A percentile compares a stretch with the other conserved stretches of the same genome.
phyloP scores from a whole-genome alignment of 1,140 invertebrate species.

The Caenorhabditis inopinata region DNA sequence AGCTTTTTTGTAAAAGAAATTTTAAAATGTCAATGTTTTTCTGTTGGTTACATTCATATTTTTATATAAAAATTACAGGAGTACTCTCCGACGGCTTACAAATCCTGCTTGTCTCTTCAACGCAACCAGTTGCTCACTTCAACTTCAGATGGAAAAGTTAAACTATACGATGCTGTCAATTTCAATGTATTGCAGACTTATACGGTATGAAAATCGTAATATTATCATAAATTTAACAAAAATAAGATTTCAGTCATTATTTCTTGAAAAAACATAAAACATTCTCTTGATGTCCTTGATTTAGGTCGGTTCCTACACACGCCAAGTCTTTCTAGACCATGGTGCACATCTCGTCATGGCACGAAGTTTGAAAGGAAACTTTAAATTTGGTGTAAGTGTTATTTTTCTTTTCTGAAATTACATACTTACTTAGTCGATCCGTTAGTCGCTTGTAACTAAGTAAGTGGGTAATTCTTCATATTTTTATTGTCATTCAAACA shows the following conservation, averaged over 20 bases:
- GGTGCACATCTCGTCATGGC: not conserved
- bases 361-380: not conserved
- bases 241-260: no score
- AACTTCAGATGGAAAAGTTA: slow-evolving; percentile 11
- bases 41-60: no score
- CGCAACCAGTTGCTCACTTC: not conserved
- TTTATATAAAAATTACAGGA: not conserved
- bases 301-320: not conserved
- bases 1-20: no score
- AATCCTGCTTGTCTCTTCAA: not conserved
- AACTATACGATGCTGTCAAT: not conserved
- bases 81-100: not conserved
- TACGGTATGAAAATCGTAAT: not conserved
- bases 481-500: not conserved
- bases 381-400: not conserved
- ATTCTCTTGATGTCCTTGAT: no score
- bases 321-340: not conserved
- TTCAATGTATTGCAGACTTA: not conserved
- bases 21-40: no score
- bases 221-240: no score
- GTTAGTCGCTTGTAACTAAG: no score
- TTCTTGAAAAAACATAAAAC: no score
- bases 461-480: no score
- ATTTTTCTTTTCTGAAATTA: no score
- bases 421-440: no score